Evolutionary conservation across 2,888 invertebrate species (phyloP).

Genomic region (Eupithecia insigniata): DNA sequence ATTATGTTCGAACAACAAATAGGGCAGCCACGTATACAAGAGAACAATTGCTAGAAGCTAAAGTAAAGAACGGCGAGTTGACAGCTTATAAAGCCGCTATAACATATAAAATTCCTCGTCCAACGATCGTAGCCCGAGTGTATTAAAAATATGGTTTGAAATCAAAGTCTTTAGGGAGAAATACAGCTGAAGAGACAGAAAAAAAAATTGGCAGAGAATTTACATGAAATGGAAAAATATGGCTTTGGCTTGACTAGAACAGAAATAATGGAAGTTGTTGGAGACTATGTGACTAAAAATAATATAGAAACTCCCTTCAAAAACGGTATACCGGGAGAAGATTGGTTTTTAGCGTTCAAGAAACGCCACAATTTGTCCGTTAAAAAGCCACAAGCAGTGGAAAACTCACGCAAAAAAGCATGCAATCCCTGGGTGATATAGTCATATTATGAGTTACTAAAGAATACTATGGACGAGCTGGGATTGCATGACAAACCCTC

Average conservation of each 20-base stretch:
- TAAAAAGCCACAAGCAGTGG: slow-evolving; percentile 11
- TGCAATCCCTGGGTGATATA: background rate
- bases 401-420: background rate
- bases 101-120: background rate
- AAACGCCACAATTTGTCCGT: slow-evolving; percentile 5
- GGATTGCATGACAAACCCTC: background rate
- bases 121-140: background rate
- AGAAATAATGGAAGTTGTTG: slow-evolving; percentile 10
- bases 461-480: background rate
- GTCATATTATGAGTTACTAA: background rate
- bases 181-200: background rate
- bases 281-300: slow-evolving; percentile 9
- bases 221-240: background rate
- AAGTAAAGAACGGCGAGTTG: background rate
- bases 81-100: background rate
- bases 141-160: background rate
- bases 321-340: slow-evolving; percentile 2
- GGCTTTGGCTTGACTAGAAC: slow-evolving; percentile 11
- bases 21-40: background rate
- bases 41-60: background rate
- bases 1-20: background rate
- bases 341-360: slow-evolving; percentile 6
- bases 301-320: slow-evolving; percentile 11
- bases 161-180: background rate
- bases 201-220: background rate